Evolutionary conservation across 2,113 vertebrate genomes (phyloP).

Genomic region (Benthochromis sp.): DNA sequence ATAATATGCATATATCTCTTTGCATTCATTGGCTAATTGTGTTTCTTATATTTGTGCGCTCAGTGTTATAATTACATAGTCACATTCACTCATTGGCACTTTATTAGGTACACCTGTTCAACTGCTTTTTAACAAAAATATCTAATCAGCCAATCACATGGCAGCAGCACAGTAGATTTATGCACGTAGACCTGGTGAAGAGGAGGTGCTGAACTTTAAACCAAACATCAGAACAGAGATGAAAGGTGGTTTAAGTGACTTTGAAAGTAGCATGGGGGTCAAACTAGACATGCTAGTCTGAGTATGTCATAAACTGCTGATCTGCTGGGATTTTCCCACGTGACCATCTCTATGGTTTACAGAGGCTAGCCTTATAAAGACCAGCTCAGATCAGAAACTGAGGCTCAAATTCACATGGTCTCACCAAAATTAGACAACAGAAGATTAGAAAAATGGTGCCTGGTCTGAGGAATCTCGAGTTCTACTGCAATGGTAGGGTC

Average conservation of each 20-base stretch:
- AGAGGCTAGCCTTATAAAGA: background rate
- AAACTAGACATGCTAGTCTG: background rate
- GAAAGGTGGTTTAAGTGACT: background rate
- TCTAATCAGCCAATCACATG: background rate
- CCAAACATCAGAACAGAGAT: background rate
- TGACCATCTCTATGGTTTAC: too few relatives aligned
- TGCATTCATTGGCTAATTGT: background rate
- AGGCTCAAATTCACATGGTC: background rate
- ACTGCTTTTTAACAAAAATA: background rate
- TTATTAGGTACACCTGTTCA: background rate
- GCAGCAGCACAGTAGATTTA: background rate
- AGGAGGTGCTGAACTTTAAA: background rate
- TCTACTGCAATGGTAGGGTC: background rate
- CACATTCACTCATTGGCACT: background rate
- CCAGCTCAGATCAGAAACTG: background rate
- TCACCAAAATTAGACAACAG: background rate
- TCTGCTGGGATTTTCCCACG: background rate
- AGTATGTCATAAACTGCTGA: background rate
- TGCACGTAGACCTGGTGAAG: background rate
- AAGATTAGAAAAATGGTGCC: background rate
- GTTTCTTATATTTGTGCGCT: background rate
- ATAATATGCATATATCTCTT: background rate
- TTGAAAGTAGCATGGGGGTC: background rate
- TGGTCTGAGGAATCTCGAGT: background rate
- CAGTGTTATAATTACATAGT: background rate